Percentiles rank a stretch among this genome's conserved stretches.
Evolutionary conservation across 2,797 vertebrate species (phyloP).

Genomic region (Cercopithecus diana): DNA sequence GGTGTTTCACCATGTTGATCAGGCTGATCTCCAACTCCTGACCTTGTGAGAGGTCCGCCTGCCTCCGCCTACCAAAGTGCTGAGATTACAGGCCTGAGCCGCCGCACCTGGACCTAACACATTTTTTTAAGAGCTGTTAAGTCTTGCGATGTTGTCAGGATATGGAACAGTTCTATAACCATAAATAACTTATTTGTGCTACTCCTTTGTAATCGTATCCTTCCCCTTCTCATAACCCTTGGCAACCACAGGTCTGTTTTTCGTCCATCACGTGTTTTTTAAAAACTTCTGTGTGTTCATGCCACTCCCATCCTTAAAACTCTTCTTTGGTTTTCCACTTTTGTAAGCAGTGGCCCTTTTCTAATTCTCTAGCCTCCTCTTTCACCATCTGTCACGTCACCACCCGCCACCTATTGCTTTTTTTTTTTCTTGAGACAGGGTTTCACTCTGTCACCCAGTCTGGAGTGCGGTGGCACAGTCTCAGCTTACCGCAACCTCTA

Average conservation of each 20-base stretch:
- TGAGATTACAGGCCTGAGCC: too few relatives aligned
- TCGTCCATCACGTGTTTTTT: neutral
- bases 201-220: neutral
- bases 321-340: neutral
- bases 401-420: too few relatives aligned
- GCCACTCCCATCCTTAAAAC: neutral
- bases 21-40: too few relatives aligned
- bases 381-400: neutral
- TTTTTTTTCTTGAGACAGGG: too few relatives aligned
- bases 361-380: neutral
- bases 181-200: neutral
- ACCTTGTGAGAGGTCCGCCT: too few relatives aligned
- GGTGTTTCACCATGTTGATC: too few relatives aligned
- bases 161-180: neutral
- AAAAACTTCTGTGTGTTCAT: neutral
- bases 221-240: neutral
- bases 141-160: too few relatives aligned
- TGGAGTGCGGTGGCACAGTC: too few relatives aligned
- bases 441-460: too few relatives aligned
- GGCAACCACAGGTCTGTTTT: neutral
- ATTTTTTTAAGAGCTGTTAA: neutral
- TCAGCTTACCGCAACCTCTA: too few relatives aligned
- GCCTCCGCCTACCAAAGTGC: too few relatives aligned
- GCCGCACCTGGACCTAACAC: neutral
- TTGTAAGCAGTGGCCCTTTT: neutral